phyloP scores from a whole-genome alignment of 1,140 invertebrate genomes.

The Campoletis sonorensis region DNA sequence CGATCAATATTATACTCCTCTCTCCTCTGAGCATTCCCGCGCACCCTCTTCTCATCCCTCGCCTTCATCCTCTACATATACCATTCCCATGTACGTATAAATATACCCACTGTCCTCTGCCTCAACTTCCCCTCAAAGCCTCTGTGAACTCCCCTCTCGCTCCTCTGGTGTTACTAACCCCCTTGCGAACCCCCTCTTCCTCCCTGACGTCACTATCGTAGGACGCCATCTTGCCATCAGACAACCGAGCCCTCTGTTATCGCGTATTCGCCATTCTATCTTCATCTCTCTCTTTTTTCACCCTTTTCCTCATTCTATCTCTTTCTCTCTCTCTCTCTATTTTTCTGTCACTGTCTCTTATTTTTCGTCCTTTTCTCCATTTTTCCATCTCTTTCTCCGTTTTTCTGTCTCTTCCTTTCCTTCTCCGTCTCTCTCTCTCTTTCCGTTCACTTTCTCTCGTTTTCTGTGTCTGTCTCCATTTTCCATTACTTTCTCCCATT shows the following conservation, averaged over 20 bases:
- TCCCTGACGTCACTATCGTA: constrained; percentile 75
- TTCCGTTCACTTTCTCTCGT: no score
- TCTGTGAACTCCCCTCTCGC: constrained; percentile 52
- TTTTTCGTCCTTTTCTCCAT: no score
- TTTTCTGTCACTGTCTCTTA: no score
- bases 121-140: constrained; percentile 41
- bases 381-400: no score
- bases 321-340: no score
- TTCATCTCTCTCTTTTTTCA: neutral
- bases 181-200: constrained; percentile 45
- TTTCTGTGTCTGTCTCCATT: no score
- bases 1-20: constrained; percentile 75
- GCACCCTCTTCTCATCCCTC: constrained; percentile 38
- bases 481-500: no score
- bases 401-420: no score
- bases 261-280: constrained; percentile 56
- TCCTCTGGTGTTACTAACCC: constrained; percentile 52
- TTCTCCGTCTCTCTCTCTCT: no score
- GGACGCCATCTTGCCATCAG: constrained; percentile 77
- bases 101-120: constrained; percentile 38
- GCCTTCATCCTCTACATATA: neutral
- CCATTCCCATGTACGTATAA: constrained; percentile 10
- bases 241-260: constrained; percentile 74
- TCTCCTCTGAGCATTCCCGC: constrained; percentile 52
- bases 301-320: no score